phyloP scores from a whole-genome alignment of 1,140 invertebrate species.

The Coelopa frigida region DNA sequence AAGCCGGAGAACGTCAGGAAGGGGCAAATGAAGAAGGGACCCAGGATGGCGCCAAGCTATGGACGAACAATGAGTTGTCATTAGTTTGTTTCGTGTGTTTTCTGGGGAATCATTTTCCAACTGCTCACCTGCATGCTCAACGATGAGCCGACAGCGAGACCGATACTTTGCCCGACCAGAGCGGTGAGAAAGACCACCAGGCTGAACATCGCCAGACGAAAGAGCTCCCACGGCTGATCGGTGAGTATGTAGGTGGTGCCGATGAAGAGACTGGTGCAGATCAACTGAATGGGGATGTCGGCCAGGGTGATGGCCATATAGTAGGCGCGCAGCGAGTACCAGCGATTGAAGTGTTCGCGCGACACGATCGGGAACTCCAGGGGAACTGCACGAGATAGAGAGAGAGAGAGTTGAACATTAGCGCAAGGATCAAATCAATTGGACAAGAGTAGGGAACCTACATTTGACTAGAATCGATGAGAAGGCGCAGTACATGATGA shows the following conservation, averaged over 20 bases:
- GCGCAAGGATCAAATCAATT: too few relatives aligned
- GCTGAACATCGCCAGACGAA: conserved; percentile 63
- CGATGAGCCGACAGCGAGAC: conserved; percentile 73
- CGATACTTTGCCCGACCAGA: conserved; percentile 75
- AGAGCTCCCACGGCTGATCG: conserved; percentile 63
- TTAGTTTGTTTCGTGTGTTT: conserved; percentile 8
- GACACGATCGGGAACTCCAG: conserved; percentile 75
- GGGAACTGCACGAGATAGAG: conserved; percentile 63
- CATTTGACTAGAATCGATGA: conserved; percentile 80
- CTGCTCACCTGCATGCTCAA: conserved; percentile 63
- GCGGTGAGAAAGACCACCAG: conserved; percentile 68
- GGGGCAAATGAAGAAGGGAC: conserved; percentile 73
- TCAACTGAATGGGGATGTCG: conserved; percentile 77
- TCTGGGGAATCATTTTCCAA: too few relatives aligned
- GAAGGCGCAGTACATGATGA: conserved; percentile 81
- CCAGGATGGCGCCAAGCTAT: conserved; percentile 76
- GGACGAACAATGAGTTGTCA: conserved; percentile 26
- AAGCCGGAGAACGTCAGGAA: conserved; percentile 86
- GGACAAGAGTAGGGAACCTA: too few relatives aligned
- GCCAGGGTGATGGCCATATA: conserved; percentile 79
- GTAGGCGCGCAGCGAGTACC: conserved; percentile 87
- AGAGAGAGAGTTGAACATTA: neutral
- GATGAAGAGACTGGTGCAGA: conserved; percentile 66
- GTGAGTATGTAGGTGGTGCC: conserved; percentile 78
- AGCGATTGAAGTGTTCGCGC: conserved; percentile 85